These are phyloP conservation scores for Drosophila equinoxialis DNA, from an alignment of 1,140 invertebrate genomes.

Conservation along the genomic window DNA sequence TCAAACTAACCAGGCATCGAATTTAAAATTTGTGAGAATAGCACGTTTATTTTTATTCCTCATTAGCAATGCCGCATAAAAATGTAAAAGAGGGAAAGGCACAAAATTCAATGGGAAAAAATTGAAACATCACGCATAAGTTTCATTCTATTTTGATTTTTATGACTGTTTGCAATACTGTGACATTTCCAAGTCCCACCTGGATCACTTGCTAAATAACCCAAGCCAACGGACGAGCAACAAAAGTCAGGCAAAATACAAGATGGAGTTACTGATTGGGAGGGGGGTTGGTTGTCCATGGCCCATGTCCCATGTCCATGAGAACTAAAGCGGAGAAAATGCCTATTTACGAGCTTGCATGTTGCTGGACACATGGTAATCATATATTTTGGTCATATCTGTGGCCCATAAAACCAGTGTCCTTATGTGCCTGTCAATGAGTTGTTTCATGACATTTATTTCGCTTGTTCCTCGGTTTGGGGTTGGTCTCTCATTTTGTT, in stretches of 20 bases:
- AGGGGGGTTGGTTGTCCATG: not conserved
- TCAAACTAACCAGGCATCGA: no score
- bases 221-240: constrained; percentile 56
- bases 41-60: constrained; percentile 44
- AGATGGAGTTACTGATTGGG: constrained; percentile 19
- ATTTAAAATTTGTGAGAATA: constrained; percentile 9
- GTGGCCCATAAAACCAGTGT: constrained; percentile 83
- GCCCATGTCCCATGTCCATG: constrained; percentile 42
- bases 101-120: constrained; percentile 41
- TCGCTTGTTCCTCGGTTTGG: constrained; percentile 60
- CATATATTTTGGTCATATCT: constrained; percentile 83
- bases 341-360: constrained; percentile 82
- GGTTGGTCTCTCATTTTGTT: constrained; percentile 5
- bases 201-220: constrained; percentile 80
- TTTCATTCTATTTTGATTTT: constrained; percentile 83
- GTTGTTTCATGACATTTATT: constrained; percentile 83
- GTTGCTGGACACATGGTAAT: constrained; percentile 82
- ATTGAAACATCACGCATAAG: constrained; percentile 78
- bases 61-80: constrained; percentile 52
- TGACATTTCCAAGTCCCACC: constrained; percentile 75
- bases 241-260: constrained; percentile 52
- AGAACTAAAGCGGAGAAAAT: constrained; percentile 78
- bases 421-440: constrained; percentile 83
- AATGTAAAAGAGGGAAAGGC: constrained; percentile 13
- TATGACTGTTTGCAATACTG: constrained; percentile 62